phyloP scores from a whole-genome alignment of 1,140 invertebrate species.

The Bursaphelenchus mucronatus region DNA sequence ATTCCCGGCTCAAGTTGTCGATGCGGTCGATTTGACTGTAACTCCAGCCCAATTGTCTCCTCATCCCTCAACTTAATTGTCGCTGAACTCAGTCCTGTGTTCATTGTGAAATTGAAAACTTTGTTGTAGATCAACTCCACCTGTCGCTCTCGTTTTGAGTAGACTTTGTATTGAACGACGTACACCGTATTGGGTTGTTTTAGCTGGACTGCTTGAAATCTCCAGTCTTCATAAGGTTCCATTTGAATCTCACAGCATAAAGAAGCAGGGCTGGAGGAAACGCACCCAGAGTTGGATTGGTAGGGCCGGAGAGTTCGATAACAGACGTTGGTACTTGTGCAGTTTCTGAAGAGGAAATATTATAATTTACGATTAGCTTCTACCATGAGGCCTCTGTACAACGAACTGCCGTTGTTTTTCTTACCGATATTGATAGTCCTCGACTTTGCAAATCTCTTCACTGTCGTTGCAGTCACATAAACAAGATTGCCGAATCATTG shows the following conservation, averaged over 20 bases:
- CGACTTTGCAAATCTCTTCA: slow-evolving; percentile 19
- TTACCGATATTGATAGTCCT: slow-evolving; percentile 19
- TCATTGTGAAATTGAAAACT: slow-evolving; percentile 9
- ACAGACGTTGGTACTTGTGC: slow-evolving; percentile 5
- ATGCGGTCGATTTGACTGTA: slow-evolving; percentile 4
- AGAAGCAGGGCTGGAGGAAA: slow-evolving; percentile 3
- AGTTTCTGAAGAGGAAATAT: slow-evolving; percentile 10
- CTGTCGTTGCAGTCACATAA: slow-evolving; percentile 12
- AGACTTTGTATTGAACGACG: slow-evolving; percentile 9
- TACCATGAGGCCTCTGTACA: not conserved
- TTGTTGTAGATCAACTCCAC: not conserved
- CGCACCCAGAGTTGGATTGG: slow-evolving; percentile 3
- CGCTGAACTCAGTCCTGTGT: not conserved
- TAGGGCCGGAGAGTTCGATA: slow-evolving; percentile 5
- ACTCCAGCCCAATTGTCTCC: not conserved
- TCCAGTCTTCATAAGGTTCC: slow-evolving; percentile 10
- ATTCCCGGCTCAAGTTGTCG: slow-evolving; percentile 9
- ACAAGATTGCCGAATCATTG: slow-evolving; percentile 11
- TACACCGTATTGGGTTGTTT: slow-evolving; percentile 10
- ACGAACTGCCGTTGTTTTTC: not conserved
- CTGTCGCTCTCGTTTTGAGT: slow-evolving; percentile 3
- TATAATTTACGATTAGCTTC: not conserved
- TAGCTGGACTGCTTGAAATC: slow-evolving; percentile 11
- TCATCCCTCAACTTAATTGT: slow-evolving; percentile 1
- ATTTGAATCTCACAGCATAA: slow-evolving; percentile 21